Conservation (phyloP, 2,797 vertebrate species). For the Diceros bicornis region DNA sequence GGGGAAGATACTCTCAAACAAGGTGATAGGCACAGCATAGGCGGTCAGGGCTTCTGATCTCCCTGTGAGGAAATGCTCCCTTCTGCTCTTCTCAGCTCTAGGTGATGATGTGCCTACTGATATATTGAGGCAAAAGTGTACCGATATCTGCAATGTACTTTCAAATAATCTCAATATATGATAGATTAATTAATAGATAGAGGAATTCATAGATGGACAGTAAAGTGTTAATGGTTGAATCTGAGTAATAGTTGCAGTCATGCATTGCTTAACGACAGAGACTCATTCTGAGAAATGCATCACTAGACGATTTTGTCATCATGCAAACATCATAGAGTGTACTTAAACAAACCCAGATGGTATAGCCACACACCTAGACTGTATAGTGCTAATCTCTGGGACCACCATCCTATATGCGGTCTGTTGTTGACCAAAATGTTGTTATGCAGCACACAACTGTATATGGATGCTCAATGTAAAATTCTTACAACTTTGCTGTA, state of each 20-base stretch:
- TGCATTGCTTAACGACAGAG: too few species aligned
- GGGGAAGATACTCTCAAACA: background rate
- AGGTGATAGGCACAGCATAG: background rate
- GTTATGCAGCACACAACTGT: too few species aligned
- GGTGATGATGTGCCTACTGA: background rate
- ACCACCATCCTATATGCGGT: too few species aligned
- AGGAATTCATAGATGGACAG: background rate
- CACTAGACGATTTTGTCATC: too few species aligned
- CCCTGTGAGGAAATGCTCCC: background rate
- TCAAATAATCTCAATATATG: background rate
- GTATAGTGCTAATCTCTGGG: too few species aligned
- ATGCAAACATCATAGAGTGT: too few species aligned
- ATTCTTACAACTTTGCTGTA: background rate
- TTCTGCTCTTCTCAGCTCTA: background rate
- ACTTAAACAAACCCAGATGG: too few species aligned
- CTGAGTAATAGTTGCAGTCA: background rate
- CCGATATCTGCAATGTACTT: background rate
- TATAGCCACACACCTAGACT: too few species aligned
- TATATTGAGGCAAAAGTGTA: background rate
- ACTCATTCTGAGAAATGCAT: too few species aligned
- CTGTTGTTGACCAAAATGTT: too few species aligned
- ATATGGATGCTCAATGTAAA: background rate
- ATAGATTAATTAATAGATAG: background rate
- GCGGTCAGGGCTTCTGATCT: background rate
- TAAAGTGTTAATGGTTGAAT: background rate